phyloP scores from a whole-genome alignment of 1,140 invertebrate species.

The Thrips palmi region DNA sequence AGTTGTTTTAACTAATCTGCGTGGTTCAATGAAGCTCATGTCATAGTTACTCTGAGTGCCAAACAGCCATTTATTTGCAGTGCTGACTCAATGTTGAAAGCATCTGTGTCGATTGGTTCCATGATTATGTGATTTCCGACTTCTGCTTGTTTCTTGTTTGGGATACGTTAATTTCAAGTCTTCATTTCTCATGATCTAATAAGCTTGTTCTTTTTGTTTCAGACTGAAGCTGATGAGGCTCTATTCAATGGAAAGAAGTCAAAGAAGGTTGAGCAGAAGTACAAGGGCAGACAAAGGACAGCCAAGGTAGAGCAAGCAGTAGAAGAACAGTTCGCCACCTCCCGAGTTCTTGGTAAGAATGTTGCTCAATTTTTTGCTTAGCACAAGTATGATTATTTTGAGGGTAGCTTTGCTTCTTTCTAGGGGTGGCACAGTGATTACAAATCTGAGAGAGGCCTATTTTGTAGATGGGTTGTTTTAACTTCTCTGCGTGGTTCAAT shows the following conservation, averaged over 20 bases:
- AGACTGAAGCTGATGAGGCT: slow-evolving; percentile 89
- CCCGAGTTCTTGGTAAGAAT: slow-evolving; percentile 69
- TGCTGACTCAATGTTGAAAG: neutral
- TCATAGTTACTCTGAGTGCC: slow-evolving; percentile 19
- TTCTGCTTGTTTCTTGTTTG: too few relatives aligned
- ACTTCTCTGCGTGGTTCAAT: too few relatives aligned
- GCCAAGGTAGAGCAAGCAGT: slow-evolving; percentile 84
- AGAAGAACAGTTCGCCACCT: slow-evolving; percentile 93
- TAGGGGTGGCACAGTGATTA: too few relatives aligned
- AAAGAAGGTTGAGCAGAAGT: slow-evolving; percentile 85
- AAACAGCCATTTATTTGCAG: neutral
- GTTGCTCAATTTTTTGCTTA: slow-evolving; percentile 1
- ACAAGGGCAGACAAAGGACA: slow-evolving; percentile 74
- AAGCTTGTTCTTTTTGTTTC: slow-evolving; percentile 19
- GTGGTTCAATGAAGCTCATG: slow-evolving; percentile 9
- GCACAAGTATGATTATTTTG: slow-evolving; percentile 9
- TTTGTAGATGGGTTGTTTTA: too few relatives aligned
- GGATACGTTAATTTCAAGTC: too few relatives aligned
- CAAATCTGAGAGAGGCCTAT: too few relatives aligned
- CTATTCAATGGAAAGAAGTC: slow-evolving; percentile 85
- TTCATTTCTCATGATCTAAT: slow-evolving; percentile 2
- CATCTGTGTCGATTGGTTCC: too few relatives aligned
- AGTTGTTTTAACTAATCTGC: slow-evolving; percentile 9
- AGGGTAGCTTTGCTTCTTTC: too few relatives aligned
- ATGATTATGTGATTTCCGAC: too few relatives aligned